Conservation (phyloP, 2,888 invertebrate genomes). For the Neoascia interrupta region DNA sequence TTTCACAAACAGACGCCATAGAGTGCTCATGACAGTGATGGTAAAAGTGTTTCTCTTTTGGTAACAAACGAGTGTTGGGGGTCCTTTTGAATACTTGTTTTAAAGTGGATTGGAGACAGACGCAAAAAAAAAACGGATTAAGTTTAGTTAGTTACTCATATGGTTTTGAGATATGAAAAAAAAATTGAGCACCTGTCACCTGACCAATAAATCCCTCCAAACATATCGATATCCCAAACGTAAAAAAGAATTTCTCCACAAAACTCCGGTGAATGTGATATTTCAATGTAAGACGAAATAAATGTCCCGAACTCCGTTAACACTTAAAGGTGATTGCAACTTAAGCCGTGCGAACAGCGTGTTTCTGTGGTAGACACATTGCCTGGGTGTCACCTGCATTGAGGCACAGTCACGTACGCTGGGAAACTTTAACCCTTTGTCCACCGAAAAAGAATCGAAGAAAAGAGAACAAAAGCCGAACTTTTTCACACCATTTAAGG, state of each 20-base stretch:
- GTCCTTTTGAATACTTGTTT: too few species aligned
- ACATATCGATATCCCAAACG: not conserved
- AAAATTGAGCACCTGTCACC: too few species aligned
- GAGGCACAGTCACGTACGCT: slow-evolving; percentile 47
- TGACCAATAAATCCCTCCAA: not conserved
- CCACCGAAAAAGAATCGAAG: slow-evolving; percentile 11
- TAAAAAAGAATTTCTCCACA: slow-evolving; percentile 16
- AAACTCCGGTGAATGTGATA: slow-evolving; percentile 26
- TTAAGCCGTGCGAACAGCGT: slow-evolving; percentile 30
- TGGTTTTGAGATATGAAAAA: too few species aligned
- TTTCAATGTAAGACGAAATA: slow-evolving; percentile 32
- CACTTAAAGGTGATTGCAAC: slow-evolving; percentile 34
- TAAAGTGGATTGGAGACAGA: too few species aligned
- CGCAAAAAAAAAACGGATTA: too few species aligned
- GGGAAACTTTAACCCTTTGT: slow-evolving; percentile 39
- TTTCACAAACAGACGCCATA: too few species aligned
- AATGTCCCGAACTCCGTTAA: not conserved
- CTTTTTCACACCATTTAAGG: slow-evolving; percentile 62
- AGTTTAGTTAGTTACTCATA: too few species aligned
- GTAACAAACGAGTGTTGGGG: too few species aligned
- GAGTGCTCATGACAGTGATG: too few species aligned
- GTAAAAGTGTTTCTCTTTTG: too few species aligned
- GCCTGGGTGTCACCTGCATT: slow-evolving; percentile 57
- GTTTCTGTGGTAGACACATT: slow-evolving; percentile 26
- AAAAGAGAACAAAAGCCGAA: not conserved